These are phyloP conservation scores for Scomber scombrus DNA, from an alignment of 2,113 vertebrate genomes.

Conservation along the genomic window DNA sequence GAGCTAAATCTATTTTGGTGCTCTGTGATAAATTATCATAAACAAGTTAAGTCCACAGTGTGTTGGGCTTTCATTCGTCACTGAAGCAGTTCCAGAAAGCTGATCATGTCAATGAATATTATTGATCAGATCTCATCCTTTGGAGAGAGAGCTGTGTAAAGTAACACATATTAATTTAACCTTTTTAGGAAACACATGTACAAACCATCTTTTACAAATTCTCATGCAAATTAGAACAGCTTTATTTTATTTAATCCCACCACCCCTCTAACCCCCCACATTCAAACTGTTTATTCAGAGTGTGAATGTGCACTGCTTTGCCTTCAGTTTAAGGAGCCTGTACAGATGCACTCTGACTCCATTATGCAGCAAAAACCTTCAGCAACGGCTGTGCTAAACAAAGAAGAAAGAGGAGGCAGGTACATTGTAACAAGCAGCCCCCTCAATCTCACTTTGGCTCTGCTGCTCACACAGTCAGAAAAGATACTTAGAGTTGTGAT, in stretches of 20 bases:
- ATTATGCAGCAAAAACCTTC: conserved; percentile 31
- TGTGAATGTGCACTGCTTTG: neutral
- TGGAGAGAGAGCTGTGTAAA: too few relatives aligned
- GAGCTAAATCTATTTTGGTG: too few relatives aligned
- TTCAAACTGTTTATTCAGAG: neutral
- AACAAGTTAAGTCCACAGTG: too few relatives aligned
- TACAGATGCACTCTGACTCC: neutral
- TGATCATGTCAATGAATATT: too few relatives aligned
- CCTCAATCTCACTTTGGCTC: conserved; percentile 51
- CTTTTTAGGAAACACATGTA: neutral
- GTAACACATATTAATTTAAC: neutral
- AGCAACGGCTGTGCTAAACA: conserved; percentile 18
- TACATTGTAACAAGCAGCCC: conserved; percentile 42
- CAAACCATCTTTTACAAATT: neutral
- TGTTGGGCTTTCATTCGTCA: neutral
- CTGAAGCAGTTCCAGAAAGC: neutral
- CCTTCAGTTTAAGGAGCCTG: conserved; percentile 3
- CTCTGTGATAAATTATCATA: too few relatives aligned
- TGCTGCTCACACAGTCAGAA: conserved; percentile 12
- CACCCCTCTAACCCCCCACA: neutral
- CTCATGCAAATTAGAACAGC: neutral
- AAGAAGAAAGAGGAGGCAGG: conserved; percentile 36
- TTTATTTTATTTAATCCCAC: neutral
- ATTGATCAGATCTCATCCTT: too few relatives aligned
- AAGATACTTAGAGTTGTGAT: neutral